Base-by-base conservation (phyloP, 2,797 vertebrate genomes). In the Sebastes jordani region DNA sequence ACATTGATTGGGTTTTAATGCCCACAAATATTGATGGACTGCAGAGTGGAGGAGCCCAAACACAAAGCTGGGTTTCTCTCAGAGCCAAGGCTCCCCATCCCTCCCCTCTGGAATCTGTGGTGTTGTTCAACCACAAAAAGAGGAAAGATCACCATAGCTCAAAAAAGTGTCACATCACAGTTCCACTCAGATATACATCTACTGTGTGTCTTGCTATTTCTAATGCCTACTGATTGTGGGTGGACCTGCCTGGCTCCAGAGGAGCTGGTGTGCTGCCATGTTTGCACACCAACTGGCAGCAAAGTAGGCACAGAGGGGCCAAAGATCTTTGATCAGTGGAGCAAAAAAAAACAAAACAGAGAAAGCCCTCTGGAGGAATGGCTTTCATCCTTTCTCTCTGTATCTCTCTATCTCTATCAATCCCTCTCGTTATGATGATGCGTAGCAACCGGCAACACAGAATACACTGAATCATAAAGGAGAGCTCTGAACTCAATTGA, bases 1-100 rank as follows among this genome's bases (percentile, higher is more conserved):
- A 54, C 90, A 95, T 93, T 91, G 93, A 95, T 95, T 93, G 87
- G 85, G 82, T 86, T 94, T 93, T 93, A 92, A 92, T 92, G 87
- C 82, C 88, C 82, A 84, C 80, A 91, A 84, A 91, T 92, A 93
- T 91, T 92, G 92, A 95, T 89, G 85, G 84, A 85, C 83, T 85
- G 77, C 65, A 72, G 63, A 81, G 80, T 22, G 64, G 63, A 80
- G 52, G 72, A 79, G 68, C 66, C 65, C 68, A 82, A 89, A 85
- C 59, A 77, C 72, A 73, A 55, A 62, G 61, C 66, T 60, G 67
- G 25, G 25, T 73, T 86, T 77, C 67, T 69, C 71, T 78, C 49
- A 38, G 18, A 54, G 49, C 64, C 71, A 42, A 36, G 9, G 22
- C 42, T 76, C 75, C 58, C n/a, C 38, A 32, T 52, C 52, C 34